phyloP scores from a whole-genome alignment of 2,113 vertebrate species.

The Thalassarche chlororhynchos region DNA sequence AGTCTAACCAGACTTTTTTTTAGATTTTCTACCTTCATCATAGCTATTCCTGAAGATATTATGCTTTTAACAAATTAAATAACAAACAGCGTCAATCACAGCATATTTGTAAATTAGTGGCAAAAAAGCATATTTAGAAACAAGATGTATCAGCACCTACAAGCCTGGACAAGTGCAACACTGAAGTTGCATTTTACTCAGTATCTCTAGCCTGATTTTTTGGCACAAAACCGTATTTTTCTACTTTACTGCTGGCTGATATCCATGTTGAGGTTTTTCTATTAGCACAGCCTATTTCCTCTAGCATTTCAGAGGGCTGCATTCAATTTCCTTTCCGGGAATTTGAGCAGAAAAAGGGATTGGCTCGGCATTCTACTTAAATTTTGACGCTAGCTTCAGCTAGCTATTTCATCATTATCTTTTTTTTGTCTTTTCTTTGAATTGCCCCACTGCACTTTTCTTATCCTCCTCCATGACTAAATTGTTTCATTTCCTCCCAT shows the following conservation, averaged over 20 bases:
- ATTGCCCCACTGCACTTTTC: not conserved
- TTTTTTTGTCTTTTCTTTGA: not conserved
- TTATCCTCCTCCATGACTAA: not conserved
- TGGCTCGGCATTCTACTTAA: not conserved
- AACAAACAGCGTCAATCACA: not conserved
- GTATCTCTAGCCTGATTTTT: not conserved
- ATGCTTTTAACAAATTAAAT: not conserved
- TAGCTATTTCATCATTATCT: not conserved
- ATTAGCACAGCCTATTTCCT: slow-evolving; percentile 37
- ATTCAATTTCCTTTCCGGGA: slow-evolving; percentile 7
- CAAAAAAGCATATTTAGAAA: not conserved
- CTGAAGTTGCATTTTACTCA: not conserved
- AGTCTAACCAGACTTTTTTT: not conserved
- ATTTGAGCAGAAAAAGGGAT: slow-evolving; percentile 7
- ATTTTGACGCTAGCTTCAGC: slow-evolving; percentile 23
- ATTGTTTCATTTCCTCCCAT: not conserved
- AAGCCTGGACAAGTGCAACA: not conserved
- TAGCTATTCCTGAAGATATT: not conserved
- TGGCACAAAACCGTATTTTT: slow-evolving; percentile 3
- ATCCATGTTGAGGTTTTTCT: slow-evolving; percentile 21
- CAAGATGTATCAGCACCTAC: not conserved
- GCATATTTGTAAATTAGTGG: not conserved
- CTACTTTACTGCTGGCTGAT: slow-evolving; percentile 34
- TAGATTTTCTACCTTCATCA: not conserved
- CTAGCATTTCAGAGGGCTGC: not conserved